Conservation (phyloP, 2,888 invertebrate species). For the Pteria penguin region DNA sequence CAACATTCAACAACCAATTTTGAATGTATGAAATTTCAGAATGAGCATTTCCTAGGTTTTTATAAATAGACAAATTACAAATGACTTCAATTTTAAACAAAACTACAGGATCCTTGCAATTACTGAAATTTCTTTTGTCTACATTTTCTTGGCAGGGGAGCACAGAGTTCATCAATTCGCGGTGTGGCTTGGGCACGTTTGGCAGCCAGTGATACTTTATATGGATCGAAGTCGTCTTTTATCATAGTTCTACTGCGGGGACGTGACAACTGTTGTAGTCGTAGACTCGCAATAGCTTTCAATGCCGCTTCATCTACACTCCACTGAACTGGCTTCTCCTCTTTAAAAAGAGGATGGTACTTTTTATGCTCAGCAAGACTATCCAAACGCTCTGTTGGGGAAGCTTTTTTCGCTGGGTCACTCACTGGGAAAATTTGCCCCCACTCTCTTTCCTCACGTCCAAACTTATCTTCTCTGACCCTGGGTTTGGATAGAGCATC, state of each 20-base stretch:
- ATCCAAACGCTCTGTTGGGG: conserved; percentile 64
- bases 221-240: conserved; percentile 77
- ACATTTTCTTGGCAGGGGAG: conserved; percentile 72
- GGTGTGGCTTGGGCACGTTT: conserved; percentile 67
- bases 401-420: conserved; percentile 56
- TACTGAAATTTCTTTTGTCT: conserved; percentile 57
- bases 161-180: conserved; percentile 67
- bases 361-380: conserved; percentile 65
- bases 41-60: no score
- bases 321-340: conserved; percentile 69
- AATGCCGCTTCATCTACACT: conserved; percentile 64
- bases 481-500: conserved; percentile 65
- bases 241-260: conserved; percentile 73
- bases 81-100: no score
- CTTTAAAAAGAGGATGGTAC: conserved; percentile 60
- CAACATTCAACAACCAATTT: no score
- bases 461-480: conserved; percentile 57
- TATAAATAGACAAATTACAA: no score
- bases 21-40: no score
- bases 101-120: no score
- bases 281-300: conserved; percentile 69
- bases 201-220: conserved; percentile 68
- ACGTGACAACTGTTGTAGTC: conserved; percentile 73
- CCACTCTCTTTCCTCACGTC: conserved; percentile 60
- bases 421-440: conserved; percentile 61